Conservation (phyloP, 1,140 invertebrate species). For the Drosophila setifemur region DNA sequence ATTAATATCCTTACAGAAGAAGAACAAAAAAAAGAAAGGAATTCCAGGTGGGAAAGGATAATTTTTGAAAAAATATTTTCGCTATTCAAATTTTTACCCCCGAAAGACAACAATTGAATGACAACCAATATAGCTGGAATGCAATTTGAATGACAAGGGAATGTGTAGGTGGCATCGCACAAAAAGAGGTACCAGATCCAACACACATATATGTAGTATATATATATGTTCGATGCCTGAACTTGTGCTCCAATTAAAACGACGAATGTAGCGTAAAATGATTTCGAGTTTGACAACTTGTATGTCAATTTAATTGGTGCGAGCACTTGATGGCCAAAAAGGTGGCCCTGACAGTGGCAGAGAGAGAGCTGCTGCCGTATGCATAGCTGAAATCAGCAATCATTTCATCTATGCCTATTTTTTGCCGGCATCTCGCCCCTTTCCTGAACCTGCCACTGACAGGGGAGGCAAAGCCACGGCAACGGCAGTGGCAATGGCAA, state of each 20-base stretch:
- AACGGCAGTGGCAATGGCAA: not conserved
- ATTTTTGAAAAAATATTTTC: too few species aligned
- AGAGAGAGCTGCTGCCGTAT: slow-evolving; percentile 12
- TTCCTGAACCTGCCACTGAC: slow-evolving; percentile 31
- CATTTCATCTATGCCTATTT: slow-evolving; percentile 73
- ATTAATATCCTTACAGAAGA: too few species aligned
- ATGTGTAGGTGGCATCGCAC: slow-evolving; percentile 3
- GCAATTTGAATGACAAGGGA: slow-evolving; percentile 12
- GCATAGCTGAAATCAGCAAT: slow-evolving; percentile 68
- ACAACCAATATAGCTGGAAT: not conserved
- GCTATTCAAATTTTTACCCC: too few species aligned
- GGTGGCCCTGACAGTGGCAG: not conserved
- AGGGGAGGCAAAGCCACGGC: slow-evolving; percentile 16
- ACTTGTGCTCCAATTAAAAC: slow-evolving; percentile 72
- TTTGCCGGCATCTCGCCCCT: slow-evolving; percentile 17
- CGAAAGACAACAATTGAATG: not conserved
- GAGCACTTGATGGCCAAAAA: slow-evolving; percentile 42
- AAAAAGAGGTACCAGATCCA: slow-evolving; percentile 4
- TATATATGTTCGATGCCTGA: slow-evolving; percentile 5
- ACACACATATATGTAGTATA: too few species aligned
- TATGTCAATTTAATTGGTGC: slow-evolving; percentile 76
- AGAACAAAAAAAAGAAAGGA: too few species aligned
- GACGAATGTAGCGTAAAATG: slow-evolving; percentile 68
- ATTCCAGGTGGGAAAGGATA: too few species aligned
- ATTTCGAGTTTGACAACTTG: slow-evolving; percentile 72